Evolutionary conservation across 2,888 invertebrate species (phyloP), one percentile per base, ranked within the genome.

Genomic region (Pyrrhia umbra): DNA sequence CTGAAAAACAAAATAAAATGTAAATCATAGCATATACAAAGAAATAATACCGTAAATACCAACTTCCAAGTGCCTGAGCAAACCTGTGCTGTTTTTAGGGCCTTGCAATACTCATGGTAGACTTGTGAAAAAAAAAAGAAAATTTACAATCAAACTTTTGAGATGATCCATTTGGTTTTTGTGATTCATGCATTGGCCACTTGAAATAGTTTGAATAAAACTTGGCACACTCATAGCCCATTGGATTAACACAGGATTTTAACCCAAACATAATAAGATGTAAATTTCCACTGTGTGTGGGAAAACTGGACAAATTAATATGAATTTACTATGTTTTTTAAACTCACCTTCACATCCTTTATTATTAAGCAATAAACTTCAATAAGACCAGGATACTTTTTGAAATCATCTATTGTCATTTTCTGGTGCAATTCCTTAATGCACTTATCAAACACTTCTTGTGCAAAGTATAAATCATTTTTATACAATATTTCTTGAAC

Each of bases 371-470:
- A 87, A 69, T 93, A 94, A 0, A 90, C 90, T 76, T 91, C 89
- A 68, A 93, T 80, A 50, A 90, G 85, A 2, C 86, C 86, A 20
- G 94, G 94, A 81, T 91, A 90, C 62, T 85, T 89, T 65, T 91
- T 93, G 45, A 91, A 91, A 67, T 89, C 82, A 37, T 87, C 81
- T 18, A 80, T 55, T 60, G 88, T 89, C 57, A 93, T 75, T 78
- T 88, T 93, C 47, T 75, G 78, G 73, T 92, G 91, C 21, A 94
- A 73, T 25, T 85, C 83, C 55, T 84, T 85, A 49, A 94, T 82
- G 46, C 88, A 84, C 21, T 80, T 84, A 67, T 94, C 89, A 80
- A 92, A 94, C 37, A 94, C 77, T 34, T 84, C 80, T 81, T 93
- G 92, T 6, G 76, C 50, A 59, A 89, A 77, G 64, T 86, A 89